Evolutionary conservation across 2,797 vertebrate species (phyloP).

Genomic region (Melanotaenia boesemani): DNA sequence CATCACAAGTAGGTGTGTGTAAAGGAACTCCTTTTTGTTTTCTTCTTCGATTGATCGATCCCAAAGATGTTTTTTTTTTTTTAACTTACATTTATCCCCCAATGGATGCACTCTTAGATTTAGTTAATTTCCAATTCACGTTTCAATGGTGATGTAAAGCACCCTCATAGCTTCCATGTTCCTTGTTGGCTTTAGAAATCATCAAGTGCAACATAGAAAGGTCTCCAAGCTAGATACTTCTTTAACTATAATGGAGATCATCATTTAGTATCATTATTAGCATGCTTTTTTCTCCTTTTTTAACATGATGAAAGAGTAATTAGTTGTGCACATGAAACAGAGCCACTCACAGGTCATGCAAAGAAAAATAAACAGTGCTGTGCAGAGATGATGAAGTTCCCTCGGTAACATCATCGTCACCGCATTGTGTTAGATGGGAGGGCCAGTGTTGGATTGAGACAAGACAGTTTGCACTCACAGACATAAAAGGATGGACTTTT

Average conservation of each 20-base stretch:
- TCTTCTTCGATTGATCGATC: no score
- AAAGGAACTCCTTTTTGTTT: no score
- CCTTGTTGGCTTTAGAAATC: not conserved
- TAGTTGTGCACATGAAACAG: constrained; percentile 19
- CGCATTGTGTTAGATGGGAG: constrained; percentile 8
- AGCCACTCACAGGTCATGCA: constrained; percentile 19
- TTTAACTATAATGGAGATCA: not conserved
- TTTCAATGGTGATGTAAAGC: not conserved
- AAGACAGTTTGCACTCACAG: constrained; percentile 20
- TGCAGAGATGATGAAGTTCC: constrained; percentile 7
- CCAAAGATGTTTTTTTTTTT: no score
- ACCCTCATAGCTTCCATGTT: not conserved
- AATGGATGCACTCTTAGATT: not conserved
- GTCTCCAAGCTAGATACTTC: not conserved
- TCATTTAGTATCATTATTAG: constrained; percentile 16
- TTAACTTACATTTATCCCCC: not conserved
- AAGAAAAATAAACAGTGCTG: constrained; percentile 6
- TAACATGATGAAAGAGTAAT: constrained; percentile 17
- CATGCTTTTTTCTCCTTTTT: constrained; percentile 1
- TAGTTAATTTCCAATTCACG: not conserved
- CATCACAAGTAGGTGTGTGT: no score
- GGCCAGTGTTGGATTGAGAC: constrained; percentile 9
- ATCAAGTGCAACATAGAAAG: not conserved
- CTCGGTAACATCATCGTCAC: constrained; percentile 15
- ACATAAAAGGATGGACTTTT: constrained; percentile 38